Evolutionary conservation across 2,888 invertebrate species (phyloP).

Genomic region (Drosophila infuscata): DNA sequence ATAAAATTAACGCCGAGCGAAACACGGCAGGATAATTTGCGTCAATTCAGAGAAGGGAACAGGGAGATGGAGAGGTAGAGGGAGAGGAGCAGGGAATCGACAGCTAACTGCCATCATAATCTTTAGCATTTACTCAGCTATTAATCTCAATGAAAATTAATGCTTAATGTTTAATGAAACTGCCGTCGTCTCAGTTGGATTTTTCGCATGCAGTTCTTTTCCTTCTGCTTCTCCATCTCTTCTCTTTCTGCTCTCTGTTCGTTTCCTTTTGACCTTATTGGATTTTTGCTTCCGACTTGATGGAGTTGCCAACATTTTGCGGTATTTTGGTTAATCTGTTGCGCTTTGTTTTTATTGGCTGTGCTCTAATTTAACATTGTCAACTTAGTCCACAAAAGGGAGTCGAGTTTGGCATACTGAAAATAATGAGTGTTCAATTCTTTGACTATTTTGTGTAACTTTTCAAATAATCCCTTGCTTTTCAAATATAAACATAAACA

Average conservation of each 20-base stretch:
- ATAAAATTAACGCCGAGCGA: slow-evolving; percentile 52
- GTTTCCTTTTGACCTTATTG: slow-evolving; percentile 28
- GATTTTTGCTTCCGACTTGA: slow-evolving; percentile 22
- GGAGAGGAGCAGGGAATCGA: neutral
- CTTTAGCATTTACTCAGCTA: slow-evolving; percentile 77
- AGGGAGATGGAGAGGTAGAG: neutral
- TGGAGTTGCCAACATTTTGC: slow-evolving; percentile 42
- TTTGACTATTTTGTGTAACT: neutral
- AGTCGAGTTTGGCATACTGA: neutral
- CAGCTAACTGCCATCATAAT: slow-evolving; percentile 67
- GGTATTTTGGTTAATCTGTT: slow-evolving; percentile 64
- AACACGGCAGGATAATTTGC: slow-evolving; percentile 48
- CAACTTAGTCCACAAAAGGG: slow-evolving; percentile 28
- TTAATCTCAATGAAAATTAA: slow-evolving; percentile 81
- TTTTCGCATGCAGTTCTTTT: slow-evolving; percentile 42
- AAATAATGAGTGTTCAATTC: neutral
- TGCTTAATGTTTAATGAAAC: slow-evolving; percentile 70
- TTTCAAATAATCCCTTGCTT: neutral
- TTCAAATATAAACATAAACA: neutral
- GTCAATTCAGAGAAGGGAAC: neutral
- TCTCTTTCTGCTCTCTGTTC: neutral
- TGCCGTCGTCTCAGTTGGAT: slow-evolving; percentile 36
- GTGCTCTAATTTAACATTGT: slow-evolving; percentile 56
- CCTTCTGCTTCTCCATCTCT: neutral
- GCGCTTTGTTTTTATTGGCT: slow-evolving; percentile 68